Evolutionary conservation across 2,888 invertebrate species (phyloP).

Genomic region (Chaetoderma sp.): DNA sequence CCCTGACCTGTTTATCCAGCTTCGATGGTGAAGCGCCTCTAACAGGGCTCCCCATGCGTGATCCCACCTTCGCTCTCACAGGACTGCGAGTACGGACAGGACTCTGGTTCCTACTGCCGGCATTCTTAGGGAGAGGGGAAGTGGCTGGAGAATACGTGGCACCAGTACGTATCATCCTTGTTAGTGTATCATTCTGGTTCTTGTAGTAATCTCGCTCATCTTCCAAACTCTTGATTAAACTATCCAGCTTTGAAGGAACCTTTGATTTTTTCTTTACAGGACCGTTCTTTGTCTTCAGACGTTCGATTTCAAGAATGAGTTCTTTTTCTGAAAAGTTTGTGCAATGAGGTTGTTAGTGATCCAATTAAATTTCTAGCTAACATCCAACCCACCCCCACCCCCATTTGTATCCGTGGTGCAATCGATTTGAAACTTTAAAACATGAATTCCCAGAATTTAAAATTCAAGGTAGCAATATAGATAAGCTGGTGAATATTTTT

Average conservation of each 20-base stretch:
- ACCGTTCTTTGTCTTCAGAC: slow-evolving; percentile 62
- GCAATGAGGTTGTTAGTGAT: not conserved
- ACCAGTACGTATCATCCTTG: slow-evolving; percentile 53
- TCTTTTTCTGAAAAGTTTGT: slow-evolving; percentile 61
- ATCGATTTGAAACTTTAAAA: too few species aligned
- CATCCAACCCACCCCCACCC: not conserved
- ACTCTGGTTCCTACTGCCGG: slow-evolving; percentile 47
- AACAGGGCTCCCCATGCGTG: slow-evolving; percentile 47
- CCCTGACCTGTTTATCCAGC: too few species aligned
- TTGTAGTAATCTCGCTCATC: slow-evolving; percentile 69
- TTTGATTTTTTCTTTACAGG: slow-evolving; percentile 50
- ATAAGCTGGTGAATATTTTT: too few species aligned
- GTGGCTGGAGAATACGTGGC: slow-evolving; percentile 39
- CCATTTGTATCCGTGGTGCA: too few species aligned
- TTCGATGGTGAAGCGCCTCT: slow-evolving; percentile 44
- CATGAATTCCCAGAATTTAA: too few species aligned
- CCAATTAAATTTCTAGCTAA: not conserved
- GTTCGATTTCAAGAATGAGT: slow-evolving; percentile 68
- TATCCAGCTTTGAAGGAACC: slow-evolving; percentile 61
- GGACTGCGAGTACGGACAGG: slow-evolving; percentile 44
- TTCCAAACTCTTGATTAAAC: slow-evolving; percentile 64
- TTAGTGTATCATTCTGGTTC: slow-evolving; percentile 62
- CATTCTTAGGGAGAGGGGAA: slow-evolving; percentile 45
- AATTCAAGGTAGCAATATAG: too few species aligned
- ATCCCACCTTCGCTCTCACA: slow-evolving; percentile 49